Evolutionary conservation across 2,113 vertebrate species (phyloP).

Genomic region (Bufo bufo): DNA sequence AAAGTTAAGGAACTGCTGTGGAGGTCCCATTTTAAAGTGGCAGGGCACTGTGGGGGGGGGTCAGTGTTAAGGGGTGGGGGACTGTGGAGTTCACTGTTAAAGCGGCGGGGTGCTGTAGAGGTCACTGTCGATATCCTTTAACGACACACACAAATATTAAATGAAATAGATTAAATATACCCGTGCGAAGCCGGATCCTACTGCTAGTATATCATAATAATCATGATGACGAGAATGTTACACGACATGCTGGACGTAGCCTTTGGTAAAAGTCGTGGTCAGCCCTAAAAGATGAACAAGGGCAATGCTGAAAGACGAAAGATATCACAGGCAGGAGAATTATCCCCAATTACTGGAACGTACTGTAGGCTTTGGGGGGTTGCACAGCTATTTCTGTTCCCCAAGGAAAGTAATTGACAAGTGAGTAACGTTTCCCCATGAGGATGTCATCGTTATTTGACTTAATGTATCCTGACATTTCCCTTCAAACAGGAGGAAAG

Average conservation of each 20-base stretch:
- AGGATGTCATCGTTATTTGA: conserved; percentile 46
- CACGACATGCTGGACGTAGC: not conserved
- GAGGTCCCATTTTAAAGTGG: too few species aligned
- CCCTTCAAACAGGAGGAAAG: conserved; percentile 44
- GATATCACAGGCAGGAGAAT: not conserved
- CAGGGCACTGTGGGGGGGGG: too few species aligned
- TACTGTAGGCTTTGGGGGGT: not conserved
- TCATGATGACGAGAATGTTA: too few species aligned
- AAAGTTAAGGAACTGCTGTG: too few species aligned
- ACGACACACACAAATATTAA: too few species aligned
- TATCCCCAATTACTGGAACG: conserved; percentile 18
- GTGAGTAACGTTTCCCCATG: conserved; percentile 43
- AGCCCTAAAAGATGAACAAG: not conserved
- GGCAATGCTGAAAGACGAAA: conserved; percentile 3
- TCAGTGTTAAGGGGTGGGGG: too few species aligned
- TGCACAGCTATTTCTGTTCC: conserved; percentile 23
- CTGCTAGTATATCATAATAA: too few species aligned
- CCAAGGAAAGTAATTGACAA: conserved; percentile 46
- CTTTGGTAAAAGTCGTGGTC: not conserved
- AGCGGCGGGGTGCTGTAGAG: too few species aligned
- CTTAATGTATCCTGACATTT: conserved; percentile 50
- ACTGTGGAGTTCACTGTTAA: too few species aligned
- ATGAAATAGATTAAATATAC: too few species aligned
- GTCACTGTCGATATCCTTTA: too few species aligned
- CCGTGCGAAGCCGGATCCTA: too few species aligned